phyloP scores from a whole-genome alignment of 2,797 vertebrate species.

The Manis crassicaudata region DNA sequence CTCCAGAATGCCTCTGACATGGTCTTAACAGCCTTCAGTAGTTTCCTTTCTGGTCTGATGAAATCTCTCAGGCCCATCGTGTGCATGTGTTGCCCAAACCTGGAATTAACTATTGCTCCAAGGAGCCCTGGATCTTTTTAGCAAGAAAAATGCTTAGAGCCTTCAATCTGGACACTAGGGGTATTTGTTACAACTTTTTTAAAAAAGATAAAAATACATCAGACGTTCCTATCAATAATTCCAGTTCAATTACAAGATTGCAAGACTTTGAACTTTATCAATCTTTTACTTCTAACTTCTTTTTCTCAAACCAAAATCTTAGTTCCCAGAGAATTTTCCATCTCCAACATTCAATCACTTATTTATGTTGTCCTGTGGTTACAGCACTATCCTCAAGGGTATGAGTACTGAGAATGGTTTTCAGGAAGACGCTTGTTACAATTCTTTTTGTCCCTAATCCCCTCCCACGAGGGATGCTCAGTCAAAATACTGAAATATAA shows the following conservation, averaged over 20 bases:
- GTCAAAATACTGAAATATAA: background rate
- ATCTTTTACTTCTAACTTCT: background rate
- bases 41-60: background rate
- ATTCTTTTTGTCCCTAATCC: background rate
- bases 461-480: background rate
- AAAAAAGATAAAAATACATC: conserved; percentile 19
- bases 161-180: background rate
- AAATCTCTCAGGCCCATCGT: background rate
- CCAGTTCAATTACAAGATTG: background rate
- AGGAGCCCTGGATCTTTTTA: conserved; percentile 17
- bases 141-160: conserved; percentile 46
- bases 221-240: conserved; percentile 41
- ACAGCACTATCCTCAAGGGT: background rate
- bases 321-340: background rate
- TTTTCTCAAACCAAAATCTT: background rate
- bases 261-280: background rate
- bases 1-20: background rate
- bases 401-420: background rate
- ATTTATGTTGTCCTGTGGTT: background rate
- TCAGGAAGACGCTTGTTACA: background rate
- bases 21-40: background rate
- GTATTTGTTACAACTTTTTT: conserved; percentile 40
- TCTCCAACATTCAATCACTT: background rate
- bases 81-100: background rate
- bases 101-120: conserved; percentile 16